Percentiles rank a stretch among this genome's conserved stretches.
These are phyloP conservation scores for Spinibarbus caldwelli DNA, from an alignment of 2,797 vertebrate species.

Conservation along the genomic window DNA sequence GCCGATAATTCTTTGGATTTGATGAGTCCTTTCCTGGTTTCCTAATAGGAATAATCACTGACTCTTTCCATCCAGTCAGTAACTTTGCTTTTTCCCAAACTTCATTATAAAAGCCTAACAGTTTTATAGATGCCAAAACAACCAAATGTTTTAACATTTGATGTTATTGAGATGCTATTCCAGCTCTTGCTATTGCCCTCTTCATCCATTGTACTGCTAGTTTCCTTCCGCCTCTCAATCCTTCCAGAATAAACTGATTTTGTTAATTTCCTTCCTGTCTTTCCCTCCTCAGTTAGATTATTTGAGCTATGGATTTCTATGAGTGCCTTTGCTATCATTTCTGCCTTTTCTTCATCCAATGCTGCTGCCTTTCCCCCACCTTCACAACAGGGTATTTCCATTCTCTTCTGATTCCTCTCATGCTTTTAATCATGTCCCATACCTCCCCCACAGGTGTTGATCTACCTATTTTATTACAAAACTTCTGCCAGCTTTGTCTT, in stretches of 20 bases:
- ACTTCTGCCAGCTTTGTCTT: no score
- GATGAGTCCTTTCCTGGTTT: conserved; percentile 23
- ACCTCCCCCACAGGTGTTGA: not conserved
- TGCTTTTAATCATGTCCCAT: conserved; percentile 12
- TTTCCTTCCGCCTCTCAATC: no score
- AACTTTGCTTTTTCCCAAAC: not conserved
- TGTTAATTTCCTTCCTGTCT: no score
- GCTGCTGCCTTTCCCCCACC: not conserved
- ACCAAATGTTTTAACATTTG: conserved; percentile 12
- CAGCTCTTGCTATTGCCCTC: not conserved
- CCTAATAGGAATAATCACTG: conserved; percentile 14
- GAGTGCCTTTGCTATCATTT: not conserved
- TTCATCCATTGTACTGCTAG: not conserved
- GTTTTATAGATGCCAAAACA: not conserved
- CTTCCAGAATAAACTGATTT: no score
- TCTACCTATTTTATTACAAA: not conserved
- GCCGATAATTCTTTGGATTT: not conserved
- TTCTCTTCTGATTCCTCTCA: not conserved
- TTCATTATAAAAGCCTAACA: conserved; percentile 6
- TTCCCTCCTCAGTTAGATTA: not conserved
- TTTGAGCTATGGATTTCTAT: conserved; percentile 1
- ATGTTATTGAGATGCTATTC: conserved; percentile 5
- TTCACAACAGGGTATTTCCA: not conserved
- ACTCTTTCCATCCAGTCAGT: not conserved
- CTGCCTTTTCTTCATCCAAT: conserved; percentile 8